Base-by-base conservation (phyloP, 2,113 vertebrate genomes). In the Glaucidium brasilianum region DNA sequence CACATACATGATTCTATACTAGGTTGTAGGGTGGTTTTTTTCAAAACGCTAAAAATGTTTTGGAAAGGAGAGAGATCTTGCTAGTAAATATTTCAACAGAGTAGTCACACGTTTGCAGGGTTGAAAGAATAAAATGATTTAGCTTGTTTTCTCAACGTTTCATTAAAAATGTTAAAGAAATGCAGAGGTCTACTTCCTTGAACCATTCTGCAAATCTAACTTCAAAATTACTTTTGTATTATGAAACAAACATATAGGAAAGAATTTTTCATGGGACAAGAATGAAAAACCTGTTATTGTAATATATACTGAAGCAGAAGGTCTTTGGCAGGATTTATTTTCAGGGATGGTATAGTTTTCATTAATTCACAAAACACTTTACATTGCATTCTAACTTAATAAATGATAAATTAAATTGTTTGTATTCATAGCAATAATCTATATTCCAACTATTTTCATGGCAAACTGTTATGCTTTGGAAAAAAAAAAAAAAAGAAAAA, bases 51-150 rank as follows among this genome's bases (percentile, higher is more conserved):
- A 83, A 64, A 86, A 84, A 35, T 19, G 12, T n/a, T 95, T 74
- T 78, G 34, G 47, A 90, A 55, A 39, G 41, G 9, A 80, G 20
- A 91, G 59, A 67, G 35, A n/a, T 87, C 37, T 79, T 94, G 15
- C 43, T 66, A 26, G 64, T 79, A 91, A 94, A 87, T 95, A 82
- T 94, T 95, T 94, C 69, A 94, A 27, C 34, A 77, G 39, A 30
- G 17, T 2, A 73, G 83, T n/a, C 8, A 30, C 16, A 34, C 1
- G 5, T 26, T 8, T 26, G 15, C 52, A 86, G 21, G 18, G 12
- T 9, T 91, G 43, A 74, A 81, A 73, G 30, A 82, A 15, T 25
- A 52, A 79, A 90, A 90, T 41, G 0, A 35, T 76, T 67, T 43
- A 41, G 3, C 8, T 81, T 67, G 5, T 64, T 77, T 83, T 45